Conservation (phyloP, 2,888 invertebrate genomes). For the Papilio protenor region DNA sequence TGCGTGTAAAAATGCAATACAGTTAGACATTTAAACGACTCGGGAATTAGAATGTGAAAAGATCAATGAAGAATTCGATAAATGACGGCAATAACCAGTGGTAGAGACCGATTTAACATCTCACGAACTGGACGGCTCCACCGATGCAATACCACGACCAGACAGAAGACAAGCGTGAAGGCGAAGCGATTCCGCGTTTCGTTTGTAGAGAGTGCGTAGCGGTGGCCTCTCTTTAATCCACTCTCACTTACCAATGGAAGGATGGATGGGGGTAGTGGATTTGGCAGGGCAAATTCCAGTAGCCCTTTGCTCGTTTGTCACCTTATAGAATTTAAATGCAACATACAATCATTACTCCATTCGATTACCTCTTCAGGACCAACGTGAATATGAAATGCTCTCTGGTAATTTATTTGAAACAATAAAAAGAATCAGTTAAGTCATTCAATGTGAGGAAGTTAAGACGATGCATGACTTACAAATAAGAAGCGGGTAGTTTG, state of each 20-base stretch:
- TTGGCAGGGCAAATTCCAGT: no score
- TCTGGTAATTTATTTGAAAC: background rate
- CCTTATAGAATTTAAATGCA: no score
- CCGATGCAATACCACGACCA: no score
- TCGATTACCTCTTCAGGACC: background rate
- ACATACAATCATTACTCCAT: background rate
- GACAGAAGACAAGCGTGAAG: no score
- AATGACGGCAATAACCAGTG: background rate
- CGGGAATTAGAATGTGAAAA: background rate
- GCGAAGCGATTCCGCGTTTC: no score
- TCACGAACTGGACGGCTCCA: no score
- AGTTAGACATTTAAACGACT: background rate
- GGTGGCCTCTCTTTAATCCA: no score
- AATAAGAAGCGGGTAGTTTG: slow-evolving; percentile 18
- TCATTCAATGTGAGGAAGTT: slow-evolving; percentile 34
- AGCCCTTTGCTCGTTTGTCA: no score
- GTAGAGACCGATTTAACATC: no score
- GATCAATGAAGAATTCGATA: background rate
- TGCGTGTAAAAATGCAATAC: background rate
- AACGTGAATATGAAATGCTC: background rate
- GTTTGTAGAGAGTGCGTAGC: no score
- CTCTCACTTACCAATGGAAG: no score
- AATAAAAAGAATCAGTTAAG: slow-evolving; percentile 41
- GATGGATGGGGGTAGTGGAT: no score
- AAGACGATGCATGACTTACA: slow-evolving; percentile 36